Evolutionary conservation across 2,797 vertebrate genomes (phyloP).

Genomic region (Eidolon dupreanum): DNA sequence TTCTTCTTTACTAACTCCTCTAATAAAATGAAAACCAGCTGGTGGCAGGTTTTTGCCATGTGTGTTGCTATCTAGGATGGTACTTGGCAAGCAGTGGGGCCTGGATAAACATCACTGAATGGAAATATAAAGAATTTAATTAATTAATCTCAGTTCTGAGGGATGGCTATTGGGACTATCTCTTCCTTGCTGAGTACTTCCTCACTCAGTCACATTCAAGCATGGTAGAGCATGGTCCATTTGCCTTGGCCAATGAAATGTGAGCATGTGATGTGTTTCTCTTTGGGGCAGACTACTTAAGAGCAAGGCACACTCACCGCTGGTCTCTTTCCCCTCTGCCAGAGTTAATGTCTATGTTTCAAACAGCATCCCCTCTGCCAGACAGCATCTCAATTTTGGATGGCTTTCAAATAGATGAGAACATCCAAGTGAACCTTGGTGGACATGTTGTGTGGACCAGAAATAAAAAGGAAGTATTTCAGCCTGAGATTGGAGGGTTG

Average conservation of each 20-base stretch:
- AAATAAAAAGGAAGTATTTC: not conserved
- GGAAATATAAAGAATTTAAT: not conserved
- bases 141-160: not conserved
- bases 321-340: not conserved
- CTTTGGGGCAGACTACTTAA: not conserved
- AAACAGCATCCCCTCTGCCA: not conserved
- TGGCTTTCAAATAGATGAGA: not conserved
- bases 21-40: not conserved
- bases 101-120: not conserved
- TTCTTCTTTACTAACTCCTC: not conserved
- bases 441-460: not conserved
- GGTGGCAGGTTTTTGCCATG: not conserved
- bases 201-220: rapidly evolving
- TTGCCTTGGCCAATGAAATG: not conserved
- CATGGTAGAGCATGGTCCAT: not conserved
- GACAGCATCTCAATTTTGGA: not conserved
- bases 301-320: not conserved
- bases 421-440: not conserved
- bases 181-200: not conserved
- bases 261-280: not conserved
- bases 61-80: not conserved
- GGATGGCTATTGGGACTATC: not conserved
- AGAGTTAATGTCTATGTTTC: not conserved
- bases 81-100: not conserved
- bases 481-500: not conserved